These are phyloP conservation scores for Echinops telfairi DNA, from an alignment of 2,113 vertebrate genomes.

Conservation along the genomic window DNA sequence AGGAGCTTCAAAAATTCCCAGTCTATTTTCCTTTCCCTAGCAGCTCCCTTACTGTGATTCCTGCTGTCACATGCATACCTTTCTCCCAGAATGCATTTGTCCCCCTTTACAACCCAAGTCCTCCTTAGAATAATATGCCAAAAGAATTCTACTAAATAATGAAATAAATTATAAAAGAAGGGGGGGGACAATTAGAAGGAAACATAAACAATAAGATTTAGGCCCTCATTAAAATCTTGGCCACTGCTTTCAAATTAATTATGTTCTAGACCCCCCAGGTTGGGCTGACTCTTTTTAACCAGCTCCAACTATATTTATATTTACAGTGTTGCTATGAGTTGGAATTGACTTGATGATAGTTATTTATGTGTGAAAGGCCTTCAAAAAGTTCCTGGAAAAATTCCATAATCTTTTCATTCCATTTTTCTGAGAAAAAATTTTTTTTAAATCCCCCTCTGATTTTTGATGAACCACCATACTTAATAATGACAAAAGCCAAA, in stretches of 20 bases:
- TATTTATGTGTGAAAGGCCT: too few species aligned
- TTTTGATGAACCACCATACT: not conserved
- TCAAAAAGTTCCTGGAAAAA: too few species aligned
- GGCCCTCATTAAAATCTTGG: not conserved
- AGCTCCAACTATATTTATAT: not conserved
- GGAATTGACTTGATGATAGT: too few species aligned
- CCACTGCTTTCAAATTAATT: constrained; percentile 64
- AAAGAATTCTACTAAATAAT: constrained; percentile 48
- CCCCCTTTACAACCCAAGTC: not conserved
- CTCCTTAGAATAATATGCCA: constrained; percentile 19
- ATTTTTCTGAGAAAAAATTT: too few species aligned
- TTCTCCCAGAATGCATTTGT: constrained; percentile 23
- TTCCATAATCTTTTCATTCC: too few species aligned
- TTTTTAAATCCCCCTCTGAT: not conserved
- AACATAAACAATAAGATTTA: constrained; percentile 9
- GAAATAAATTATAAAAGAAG: constrained; percentile 30
- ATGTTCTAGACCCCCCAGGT: constrained; percentile 26
- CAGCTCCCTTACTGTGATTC: constrained; percentile 38
- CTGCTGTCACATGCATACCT: not conserved
- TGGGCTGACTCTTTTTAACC: not conserved
- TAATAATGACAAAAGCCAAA: not conserved
- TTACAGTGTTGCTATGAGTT: too few species aligned
- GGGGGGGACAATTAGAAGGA: too few species aligned
- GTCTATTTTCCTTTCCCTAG: not conserved
- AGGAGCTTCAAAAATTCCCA: not conserved